phyloP scores from a whole-genome alignment of 2,113 vertebrate species.

The Colius striatus region DNA sequence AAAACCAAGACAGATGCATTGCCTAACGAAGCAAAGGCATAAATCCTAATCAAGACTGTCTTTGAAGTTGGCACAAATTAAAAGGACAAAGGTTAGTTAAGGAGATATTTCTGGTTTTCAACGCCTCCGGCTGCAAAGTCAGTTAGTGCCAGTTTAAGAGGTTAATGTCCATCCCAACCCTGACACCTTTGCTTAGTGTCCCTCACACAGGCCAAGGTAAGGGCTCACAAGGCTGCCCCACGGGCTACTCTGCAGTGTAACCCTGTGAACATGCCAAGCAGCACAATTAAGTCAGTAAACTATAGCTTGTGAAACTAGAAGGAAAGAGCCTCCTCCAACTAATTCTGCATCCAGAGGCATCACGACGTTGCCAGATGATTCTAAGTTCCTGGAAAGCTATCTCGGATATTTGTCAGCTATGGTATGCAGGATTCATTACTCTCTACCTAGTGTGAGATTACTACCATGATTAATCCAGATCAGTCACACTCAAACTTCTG shows the following conservation, averaged over 20 bases:
- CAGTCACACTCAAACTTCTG: background rate
- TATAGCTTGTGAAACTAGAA: background rate
- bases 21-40: background rate
- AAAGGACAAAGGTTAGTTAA: constrained; percentile 46
- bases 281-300: background rate
- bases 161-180: background rate
- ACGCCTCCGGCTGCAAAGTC: background rate
- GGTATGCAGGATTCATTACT: background rate
- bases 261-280: background rate
- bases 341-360: background rate
- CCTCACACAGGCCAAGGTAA: background rate
- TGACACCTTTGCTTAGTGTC: background rate
- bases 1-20: background rate
- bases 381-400: background rate
- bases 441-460: background rate
- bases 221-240: background rate
- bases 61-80: constrained; percentile 20
- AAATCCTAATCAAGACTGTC: constrained; percentile 21
- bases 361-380: background rate
- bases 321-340: background rate
- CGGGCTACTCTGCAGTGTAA: accelerated
- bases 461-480: background rate
- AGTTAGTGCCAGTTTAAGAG: background rate
- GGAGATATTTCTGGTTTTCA: constrained; percentile 11
- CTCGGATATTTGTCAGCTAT: background rate